phyloP scores from a whole-genome alignment of 2,797 vertebrate species.

The Melanotaenia boesemani region DNA sequence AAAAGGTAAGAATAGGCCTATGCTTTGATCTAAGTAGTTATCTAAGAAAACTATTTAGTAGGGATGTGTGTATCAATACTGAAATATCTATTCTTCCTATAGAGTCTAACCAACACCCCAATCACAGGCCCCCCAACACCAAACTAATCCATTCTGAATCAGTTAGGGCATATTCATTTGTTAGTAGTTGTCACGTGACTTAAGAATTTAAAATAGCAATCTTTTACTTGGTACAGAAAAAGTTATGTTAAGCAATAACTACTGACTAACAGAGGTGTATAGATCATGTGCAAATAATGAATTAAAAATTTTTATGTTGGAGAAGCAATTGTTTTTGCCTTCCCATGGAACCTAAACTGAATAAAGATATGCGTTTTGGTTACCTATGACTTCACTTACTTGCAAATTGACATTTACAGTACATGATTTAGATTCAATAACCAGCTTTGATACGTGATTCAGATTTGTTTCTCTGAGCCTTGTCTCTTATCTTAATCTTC shows the following conservation, averaged over 20 bases:
- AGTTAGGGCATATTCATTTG: too few relatives aligned
- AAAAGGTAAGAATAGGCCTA: too few relatives aligned
- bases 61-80: too few relatives aligned
- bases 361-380: background rate
- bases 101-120: too few relatives aligned
- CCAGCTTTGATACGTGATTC: conserved; percentile 4
- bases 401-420: background rate
- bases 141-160: too few relatives aligned
- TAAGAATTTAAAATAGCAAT: background rate
- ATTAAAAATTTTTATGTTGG: background rate
- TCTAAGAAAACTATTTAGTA: too few relatives aligned
- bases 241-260: background rate
- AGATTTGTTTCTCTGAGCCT: background rate
- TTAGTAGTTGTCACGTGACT: background rate
- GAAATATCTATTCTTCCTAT: too few relatives aligned
- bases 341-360: background rate
- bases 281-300: background rate
- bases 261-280: background rate
- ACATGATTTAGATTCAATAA: background rate
- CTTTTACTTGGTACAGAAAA: background rate
- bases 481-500: conserved; percentile 26
- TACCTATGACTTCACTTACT: background rate
- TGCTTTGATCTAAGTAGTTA: too few relatives aligned
- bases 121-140: too few relatives aligned
- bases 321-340: background rate